Evolutionary conservation across 1,140 invertebrate genomes (phyloP), one percentile per base, ranked within the genome.

Genomic region (Dendroctonus ponderosae): DNA sequence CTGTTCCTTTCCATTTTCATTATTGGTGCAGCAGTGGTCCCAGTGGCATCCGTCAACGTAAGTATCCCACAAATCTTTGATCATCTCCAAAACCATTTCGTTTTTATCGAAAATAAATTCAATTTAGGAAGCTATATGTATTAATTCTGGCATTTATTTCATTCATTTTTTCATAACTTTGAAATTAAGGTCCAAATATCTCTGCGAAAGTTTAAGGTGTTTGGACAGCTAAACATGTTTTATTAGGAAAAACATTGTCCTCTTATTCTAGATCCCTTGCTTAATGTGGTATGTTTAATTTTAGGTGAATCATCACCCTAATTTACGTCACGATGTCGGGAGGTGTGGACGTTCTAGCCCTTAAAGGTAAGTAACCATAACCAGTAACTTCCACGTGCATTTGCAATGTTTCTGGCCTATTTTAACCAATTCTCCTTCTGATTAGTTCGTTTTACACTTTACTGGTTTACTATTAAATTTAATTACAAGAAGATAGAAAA

Each of bases 241-340:
- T 3, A 46, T 9, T 46, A 46, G 2, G 9, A 46, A 46, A 46
- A 46, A 2, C 9, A 12, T 3, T 52, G 15, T 52, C 15, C 4
- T 8, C 3, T 4, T 52, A 52, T 46, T 46, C 12, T 11, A 2
- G 4, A 9, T 46, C 12, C 1, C 4, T 46, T 14, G 4, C 9
- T 11, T 46, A 46, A 1, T 2, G 4, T 11, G 9, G 9, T 46
- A 12, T 52, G 9, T 38, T 66, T 64, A 57, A 60, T 72, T 69
- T 49, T 52, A 74, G 72, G 70, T 77, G 77, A 67, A 51, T 79
- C 84, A 84, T 86, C 80, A 85, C 79, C 85, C 83, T 77, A 81
- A 76, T 80, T 83, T 81, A 88, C 88, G 88, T 87, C 85, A 93
- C 87, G 83, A 97, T 97, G 94, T 97, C 94, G 86, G 93, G 93